Evolutionary conservation across 1,140 invertebrate species (phyloP), one percentile per base, ranked within the genome.

Genomic region (Temnothorax longispinosus): DNA sequence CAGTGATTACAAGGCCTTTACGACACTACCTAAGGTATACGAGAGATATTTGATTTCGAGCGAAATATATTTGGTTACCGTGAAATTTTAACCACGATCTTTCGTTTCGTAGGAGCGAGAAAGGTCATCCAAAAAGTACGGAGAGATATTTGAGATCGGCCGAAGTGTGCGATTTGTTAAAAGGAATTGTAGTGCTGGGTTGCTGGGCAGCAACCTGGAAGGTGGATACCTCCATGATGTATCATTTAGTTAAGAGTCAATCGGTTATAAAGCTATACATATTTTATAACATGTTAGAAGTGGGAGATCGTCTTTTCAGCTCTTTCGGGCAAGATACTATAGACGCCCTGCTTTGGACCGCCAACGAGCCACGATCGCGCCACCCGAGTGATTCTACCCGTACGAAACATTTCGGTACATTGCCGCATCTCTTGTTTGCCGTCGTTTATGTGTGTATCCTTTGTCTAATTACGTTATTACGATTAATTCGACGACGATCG

Each of bases 211-310:
- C 99, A 50, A 98, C 99, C 95, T 97, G 97, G 87, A 98, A 98
- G 92, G 97, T 99, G 77, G 99, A 99, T 94, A 99, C 99, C 13
- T 99, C 99, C 87, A 98, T 99, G 96, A 97, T 99, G 96, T 99
- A 99, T 95, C 99, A 99, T 95, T 96, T 99, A 88, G 99, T 99
- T 41, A 99, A 99, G 94, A 99, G 98, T 92, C 99, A 99, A 94
- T 99, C 99, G 76, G 98, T 99, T 69, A 99, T 99, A 93, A 99
- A 99, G 94, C 96, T 99, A 67, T 99, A 99, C 94, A 99, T 99
- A 94, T 99, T 99, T 96, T 99, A 99, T 94, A 99, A 99, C 96
- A 99, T 99, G 99, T 95, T 99, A 71, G 99, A 99, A 96, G 99
- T 99, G 58, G 98, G 98, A 27, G 99, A 99, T 96, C 96, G 98